phyloP scores from a whole-genome alignment of 1,140 invertebrate genomes.

The Kradibia gibbosae region DNA sequence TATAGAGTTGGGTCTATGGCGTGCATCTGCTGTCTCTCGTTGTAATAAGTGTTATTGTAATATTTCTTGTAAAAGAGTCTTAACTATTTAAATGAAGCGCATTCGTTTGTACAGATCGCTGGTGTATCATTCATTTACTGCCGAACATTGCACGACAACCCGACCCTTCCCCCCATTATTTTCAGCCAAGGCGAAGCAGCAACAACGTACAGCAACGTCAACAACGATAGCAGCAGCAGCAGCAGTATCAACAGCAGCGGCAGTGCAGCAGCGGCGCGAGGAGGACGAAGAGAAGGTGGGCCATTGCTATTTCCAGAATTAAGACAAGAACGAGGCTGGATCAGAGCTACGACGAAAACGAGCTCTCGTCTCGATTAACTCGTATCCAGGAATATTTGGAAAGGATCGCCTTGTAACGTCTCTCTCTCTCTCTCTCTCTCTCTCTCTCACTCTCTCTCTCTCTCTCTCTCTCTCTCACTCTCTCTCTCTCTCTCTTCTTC shows the following conservation, averaged over 20 bases:
- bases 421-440: background rate
- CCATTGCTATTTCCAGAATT: constrained; percentile 43
- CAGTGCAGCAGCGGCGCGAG: background rate
- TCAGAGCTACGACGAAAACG: constrained; percentile 31
- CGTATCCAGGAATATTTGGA: constrained; percentile 63
- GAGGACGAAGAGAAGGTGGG: background rate
- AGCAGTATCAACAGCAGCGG: background rate
- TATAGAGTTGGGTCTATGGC: background rate
- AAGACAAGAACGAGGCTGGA: constrained; percentile 26
- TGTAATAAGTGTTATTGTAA: constrained; percentile 38
- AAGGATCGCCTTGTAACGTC: constrained; percentile 38
- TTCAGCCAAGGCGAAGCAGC: background rate
- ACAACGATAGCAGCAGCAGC: background rate
- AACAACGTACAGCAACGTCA: background rate
- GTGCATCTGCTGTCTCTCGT: constrained; percentile 7
- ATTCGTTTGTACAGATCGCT: constrained; percentile 64
- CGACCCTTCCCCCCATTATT: constrained; percentile 18
- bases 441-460: background rate
- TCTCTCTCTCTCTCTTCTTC: constrained; percentile 57
- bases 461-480: background rate
- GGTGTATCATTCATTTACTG: background rate
- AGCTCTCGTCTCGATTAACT: constrained; percentile 69
- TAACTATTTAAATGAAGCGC: constrained; percentile 66
- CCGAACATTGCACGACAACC: background rate
- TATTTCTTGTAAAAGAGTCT: constrained; percentile 61